Conservation (phyloP, 2,113 vertebrate genomes). For the Panthera uncia region DNA sequence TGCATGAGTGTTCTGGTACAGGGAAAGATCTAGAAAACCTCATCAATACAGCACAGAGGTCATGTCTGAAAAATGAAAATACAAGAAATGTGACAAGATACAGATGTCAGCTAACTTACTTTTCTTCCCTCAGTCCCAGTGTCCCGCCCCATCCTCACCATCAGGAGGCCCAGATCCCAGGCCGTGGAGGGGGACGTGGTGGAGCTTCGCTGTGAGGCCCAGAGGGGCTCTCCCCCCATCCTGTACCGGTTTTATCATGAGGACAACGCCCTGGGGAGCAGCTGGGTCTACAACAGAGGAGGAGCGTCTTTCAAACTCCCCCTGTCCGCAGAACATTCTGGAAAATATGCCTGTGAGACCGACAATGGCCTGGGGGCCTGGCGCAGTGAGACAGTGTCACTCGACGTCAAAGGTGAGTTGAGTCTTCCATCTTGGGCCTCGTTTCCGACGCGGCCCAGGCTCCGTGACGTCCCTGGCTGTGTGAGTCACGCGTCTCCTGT, state of each 20-base stretch:
- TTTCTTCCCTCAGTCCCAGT: conserved; percentile 39
- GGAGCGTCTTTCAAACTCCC: neutral
- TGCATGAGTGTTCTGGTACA: neutral
- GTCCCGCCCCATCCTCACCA: neutral
- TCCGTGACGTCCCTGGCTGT: neutral
- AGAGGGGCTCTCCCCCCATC: neutral
- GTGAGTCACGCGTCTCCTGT: neutral
- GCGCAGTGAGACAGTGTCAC: neutral
- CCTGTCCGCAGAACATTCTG: conserved; percentile 44
- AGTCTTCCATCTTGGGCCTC: neutral
- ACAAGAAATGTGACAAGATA: neutral
- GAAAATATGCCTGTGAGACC: conserved; percentile 50
- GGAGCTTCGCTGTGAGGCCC: neutral
- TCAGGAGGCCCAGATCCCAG: neutral
- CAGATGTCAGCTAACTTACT: neutral
- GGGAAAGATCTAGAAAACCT: neutral
- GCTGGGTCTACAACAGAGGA: neutral
- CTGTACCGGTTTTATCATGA: conserved; percentile 29
- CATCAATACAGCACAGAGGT: neutral
- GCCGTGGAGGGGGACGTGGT: neutral
- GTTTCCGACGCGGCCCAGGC: neutral
- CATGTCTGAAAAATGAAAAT: neutral
- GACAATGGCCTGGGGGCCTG: neutral
- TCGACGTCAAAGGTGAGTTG: conserved; percentile 33
- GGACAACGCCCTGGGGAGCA: neutral